Evolutionary conservation across 2,797 vertebrate genomes (phyloP).

Genomic region (Enteromius viviparus): DNA sequence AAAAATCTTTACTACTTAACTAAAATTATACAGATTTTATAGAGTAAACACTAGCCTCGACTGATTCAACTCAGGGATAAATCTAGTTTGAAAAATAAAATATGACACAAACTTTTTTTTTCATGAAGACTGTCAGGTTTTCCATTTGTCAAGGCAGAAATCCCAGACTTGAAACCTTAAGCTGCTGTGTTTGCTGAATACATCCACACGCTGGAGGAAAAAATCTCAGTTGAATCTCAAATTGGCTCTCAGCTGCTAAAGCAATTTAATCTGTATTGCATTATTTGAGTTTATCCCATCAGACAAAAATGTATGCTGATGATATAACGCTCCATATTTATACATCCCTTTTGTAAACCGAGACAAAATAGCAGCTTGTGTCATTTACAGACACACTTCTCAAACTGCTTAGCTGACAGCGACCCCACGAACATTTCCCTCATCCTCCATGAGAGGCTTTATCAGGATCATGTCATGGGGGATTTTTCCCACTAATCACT

Average conservation of each 20-base stretch:
- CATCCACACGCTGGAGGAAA: slow-evolving; percentile 34
- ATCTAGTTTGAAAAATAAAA: not conserved
- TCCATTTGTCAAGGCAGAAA: slow-evolving; percentile 37
- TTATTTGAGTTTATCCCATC: slow-evolving; percentile 45
- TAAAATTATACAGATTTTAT: not conserved
- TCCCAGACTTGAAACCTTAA: slow-evolving; percentile 18
- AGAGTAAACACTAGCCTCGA: not conserved
- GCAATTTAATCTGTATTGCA: slow-evolving; percentile 45
- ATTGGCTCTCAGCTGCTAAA: slow-evolving; percentile 24
- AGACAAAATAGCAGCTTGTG: not conserved
- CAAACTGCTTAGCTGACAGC: slow-evolving; percentile 15
- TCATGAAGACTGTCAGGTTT: slow-evolving; percentile 8
- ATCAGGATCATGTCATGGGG: slow-evolving; percentile 43
- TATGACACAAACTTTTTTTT: not conserved
- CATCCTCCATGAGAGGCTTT: slow-evolving; percentile 43
- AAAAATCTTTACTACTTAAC: not conserved
- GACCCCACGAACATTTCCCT: slow-evolving; percentile 8
- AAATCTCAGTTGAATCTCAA: slow-evolving; percentile 28
- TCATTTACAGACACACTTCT: not conserved
- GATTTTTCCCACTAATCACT: slow-evolving; percentile 40
- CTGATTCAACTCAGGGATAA: not conserved
- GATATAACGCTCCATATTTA: slow-evolving; percentile 16
- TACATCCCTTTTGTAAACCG: slow-evolving; percentile 13
- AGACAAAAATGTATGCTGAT: slow-evolving; percentile 13
- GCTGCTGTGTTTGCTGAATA: slow-evolving; percentile 31